Percentiles rank a stretch among this genome's conserved stretches.
These are phyloP conservation scores for Octodon degus DNA, from an alignment of 2,113 vertebrate species.

Conservation along the genomic window DNA sequence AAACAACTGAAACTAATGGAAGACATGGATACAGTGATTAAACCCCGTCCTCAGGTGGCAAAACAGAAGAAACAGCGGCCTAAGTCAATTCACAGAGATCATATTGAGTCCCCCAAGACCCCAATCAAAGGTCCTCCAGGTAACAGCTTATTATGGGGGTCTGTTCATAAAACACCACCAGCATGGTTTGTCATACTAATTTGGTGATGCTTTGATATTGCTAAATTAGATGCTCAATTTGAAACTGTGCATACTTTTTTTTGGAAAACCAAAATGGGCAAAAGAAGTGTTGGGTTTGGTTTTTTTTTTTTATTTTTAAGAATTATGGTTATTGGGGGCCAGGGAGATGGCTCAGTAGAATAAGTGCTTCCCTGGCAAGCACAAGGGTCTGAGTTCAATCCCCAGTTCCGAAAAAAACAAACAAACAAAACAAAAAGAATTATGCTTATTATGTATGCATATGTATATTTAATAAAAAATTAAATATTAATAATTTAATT, in stretches of 20 bases:
- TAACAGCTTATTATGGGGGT: conserved; percentile 85
- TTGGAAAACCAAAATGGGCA: conserved; percentile 70
- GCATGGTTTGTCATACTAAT: conserved; percentile 83
- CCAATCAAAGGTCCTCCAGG: conserved; percentile 94
- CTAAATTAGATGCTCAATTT: conserved; percentile 53
- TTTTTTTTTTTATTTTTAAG: neutral
- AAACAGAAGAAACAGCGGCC: conserved; percentile 94
- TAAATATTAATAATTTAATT: conserved; percentile 24
- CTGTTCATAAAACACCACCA: conserved; percentile 85
- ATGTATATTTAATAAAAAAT: conserved; percentile 72
- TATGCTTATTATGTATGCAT: conserved; percentile 76
- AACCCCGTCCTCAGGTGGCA: conserved; percentile 88
- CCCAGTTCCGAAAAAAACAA: too few species aligned
- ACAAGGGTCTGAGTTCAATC: too few species aligned
- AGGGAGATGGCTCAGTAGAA: too few species aligned
- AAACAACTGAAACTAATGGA: conserved; percentile 98
- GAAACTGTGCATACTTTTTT: conserved; percentile 67
- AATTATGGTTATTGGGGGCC: conserved; percentile 22
- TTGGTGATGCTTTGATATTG: conserved; percentile 3
- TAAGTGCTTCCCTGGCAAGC: too few species aligned
- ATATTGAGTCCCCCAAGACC: conserved; percentile 94
- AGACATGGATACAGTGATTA: conserved; percentile 96
- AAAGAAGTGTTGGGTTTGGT: neutral
- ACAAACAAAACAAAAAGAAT: too few species aligned
- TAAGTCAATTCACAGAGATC: conserved; percentile 96